phyloP scores from a whole-genome alignment of 2,797 vertebrate species.

The Synanceia verrucosa region DNA sequence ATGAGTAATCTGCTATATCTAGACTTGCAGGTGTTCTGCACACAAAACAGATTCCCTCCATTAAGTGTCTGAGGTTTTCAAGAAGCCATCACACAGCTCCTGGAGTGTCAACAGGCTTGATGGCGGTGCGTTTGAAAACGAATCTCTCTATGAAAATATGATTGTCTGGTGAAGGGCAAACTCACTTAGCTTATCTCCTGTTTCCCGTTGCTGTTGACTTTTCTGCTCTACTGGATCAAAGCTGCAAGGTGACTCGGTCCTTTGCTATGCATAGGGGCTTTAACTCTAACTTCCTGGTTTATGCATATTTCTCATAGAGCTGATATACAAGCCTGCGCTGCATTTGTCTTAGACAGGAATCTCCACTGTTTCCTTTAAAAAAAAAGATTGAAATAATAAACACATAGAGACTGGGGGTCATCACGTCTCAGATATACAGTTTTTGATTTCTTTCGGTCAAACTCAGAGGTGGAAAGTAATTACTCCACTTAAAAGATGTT shows the following conservation, averaged over 20 bases:
- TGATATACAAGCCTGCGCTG: background rate
- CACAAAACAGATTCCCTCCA: background rate
- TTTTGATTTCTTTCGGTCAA: background rate
- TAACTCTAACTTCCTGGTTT: background rate
- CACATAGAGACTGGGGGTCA: background rate
- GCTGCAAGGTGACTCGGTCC: conserved; percentile 13
- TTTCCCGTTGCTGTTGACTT: conserved; percentile 16
- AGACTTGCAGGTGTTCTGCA: background rate
- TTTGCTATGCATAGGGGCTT: background rate
- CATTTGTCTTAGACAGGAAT: background rate
- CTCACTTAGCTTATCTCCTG: conserved; percentile 15
- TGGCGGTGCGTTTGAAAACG: conserved; percentile 5
- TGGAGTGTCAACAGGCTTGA: background rate
- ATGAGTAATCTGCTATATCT: background rate
- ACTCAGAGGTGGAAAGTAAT: background rate
- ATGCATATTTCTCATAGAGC: background rate
- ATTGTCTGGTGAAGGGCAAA: conserved; percentile 25
- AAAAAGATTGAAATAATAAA: background rate
- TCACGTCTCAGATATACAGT: background rate
- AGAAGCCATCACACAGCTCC: conserved; percentile 8
- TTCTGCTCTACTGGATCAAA: conserved; percentile 16
- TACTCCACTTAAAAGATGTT: background rate
- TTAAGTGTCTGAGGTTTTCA: background rate
- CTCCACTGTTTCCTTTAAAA: no score
- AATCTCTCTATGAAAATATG: conserved; percentile 9